These are phyloP conservation scores for Acanthaster planci DNA, from an alignment of 35 echinoderm and acorn worm species.

Conservation along the genomic window DNA sequence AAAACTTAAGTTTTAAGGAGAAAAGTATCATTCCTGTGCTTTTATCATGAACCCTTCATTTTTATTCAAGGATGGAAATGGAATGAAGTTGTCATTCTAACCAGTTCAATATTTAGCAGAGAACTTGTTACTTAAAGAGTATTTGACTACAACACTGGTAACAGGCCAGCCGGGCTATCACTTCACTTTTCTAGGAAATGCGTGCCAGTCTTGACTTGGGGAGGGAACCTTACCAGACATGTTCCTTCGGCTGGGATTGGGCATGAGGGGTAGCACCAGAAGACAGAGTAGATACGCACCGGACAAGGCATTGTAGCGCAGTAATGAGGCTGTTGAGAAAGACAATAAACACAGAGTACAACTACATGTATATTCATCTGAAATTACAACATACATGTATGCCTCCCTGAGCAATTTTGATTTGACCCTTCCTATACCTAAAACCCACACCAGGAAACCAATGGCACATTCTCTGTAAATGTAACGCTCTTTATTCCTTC, in stretches of 20 bases:
- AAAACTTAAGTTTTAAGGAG: too few relatives aligned
- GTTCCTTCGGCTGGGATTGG: slow-evolving; percentile 58
- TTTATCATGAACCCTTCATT: too few relatives aligned
- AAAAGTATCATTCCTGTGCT: too few relatives aligned
- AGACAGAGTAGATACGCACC: slow-evolving; percentile 83
- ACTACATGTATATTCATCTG: neutral
- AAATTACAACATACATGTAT: slow-evolving; percentile 2
- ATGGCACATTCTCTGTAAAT: too few relatives aligned
- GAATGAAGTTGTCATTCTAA: too few relatives aligned
- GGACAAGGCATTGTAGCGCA: slow-evolving; percentile 78
- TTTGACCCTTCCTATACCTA: neutral
- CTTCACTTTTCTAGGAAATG: neutral
- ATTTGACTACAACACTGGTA: neutral
- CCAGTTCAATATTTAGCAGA: too few relatives aligned
- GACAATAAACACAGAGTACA: slow-evolving; percentile 25
- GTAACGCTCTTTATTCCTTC: too few relatives aligned
- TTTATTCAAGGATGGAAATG: too few relatives aligned
- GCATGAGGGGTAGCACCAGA: slow-evolving; percentile 77
- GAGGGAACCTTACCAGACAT: slow-evolving; percentile 51
- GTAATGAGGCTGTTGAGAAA: slow-evolving; percentile 61
- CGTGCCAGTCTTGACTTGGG: neutral
- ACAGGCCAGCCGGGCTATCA: too few relatives aligned
- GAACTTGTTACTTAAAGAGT: slow-evolving; percentile 1
- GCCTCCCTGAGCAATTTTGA: neutral
- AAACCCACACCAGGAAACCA: too few relatives aligned